phyloP scores from a whole-genome alignment of 2,797 vertebrate species.

The Clarias platycephalus region DNA sequence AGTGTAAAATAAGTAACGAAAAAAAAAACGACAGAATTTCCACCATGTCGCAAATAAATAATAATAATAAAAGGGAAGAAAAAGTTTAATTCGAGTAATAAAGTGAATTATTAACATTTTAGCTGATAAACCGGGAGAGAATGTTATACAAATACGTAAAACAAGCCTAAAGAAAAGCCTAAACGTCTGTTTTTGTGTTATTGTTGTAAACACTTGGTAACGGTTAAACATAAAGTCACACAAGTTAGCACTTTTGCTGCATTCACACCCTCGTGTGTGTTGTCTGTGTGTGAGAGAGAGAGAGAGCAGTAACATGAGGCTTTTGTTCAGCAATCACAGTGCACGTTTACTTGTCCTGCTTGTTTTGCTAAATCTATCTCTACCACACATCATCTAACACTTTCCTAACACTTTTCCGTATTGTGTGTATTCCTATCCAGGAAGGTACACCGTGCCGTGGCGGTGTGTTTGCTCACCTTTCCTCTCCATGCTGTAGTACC shows the following conservation, averaged over 20 bases:
- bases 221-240: not conserved
- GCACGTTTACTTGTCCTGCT: not conserved
- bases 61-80: not conserved
- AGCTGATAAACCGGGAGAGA: not conserved
- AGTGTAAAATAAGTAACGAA: not conserved
- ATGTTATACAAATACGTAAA: not conserved
- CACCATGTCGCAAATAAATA: not conserved
- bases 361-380: not conserved
- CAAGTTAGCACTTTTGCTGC: not conserved
- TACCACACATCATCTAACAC: not conserved
- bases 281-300: not conserved
- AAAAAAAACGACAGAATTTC: not conserved
- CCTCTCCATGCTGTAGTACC: slow-evolving; percentile 73
- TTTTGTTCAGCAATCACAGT: slow-evolving; percentile 32
- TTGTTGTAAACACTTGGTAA: not conserved
- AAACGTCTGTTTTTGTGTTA: not conserved
- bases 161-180: not conserved
- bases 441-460: not conserved
- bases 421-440: not conserved
- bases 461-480: slow-evolving; percentile 67
- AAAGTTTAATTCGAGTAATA: not conserved
- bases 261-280: not conserved
- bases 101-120: not conserved
- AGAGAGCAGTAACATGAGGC: slow-evolving; percentile 19
- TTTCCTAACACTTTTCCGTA: no score